Percentiles rank a stretch among this genome's conserved stretches.
These are phyloP conservation scores for Argya squamiceps DNA, from an alignment of 2,797 vertebrate genomes.

Conservation along the genomic window DNA sequence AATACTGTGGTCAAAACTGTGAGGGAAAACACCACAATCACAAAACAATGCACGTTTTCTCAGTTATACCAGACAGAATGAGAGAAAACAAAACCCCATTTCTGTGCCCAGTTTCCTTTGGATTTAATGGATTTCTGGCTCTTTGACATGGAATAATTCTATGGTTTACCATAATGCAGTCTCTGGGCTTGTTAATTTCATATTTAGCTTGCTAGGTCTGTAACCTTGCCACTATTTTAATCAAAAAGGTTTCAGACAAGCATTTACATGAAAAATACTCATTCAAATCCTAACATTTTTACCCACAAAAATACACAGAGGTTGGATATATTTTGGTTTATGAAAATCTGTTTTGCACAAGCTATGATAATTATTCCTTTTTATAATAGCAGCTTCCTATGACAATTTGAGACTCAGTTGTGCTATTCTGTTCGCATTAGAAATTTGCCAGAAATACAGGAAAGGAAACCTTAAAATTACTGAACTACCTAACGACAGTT, in stretches of 20 bases:
- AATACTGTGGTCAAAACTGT: constrained; percentile 46
- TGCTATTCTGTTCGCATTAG: constrained; percentile 30
- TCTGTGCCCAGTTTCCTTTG: neutral
- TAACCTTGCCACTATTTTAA: constrained; percentile 22
- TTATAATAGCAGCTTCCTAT: constrained; percentile 13
- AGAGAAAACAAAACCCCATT: constrained; percentile 74
- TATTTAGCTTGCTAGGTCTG: constrained; percentile 58
- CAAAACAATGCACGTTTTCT: constrained; percentile 34
- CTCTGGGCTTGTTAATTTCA: constrained; percentile 67
- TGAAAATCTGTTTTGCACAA: neutral
- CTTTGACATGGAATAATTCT: constrained; percentile 70
- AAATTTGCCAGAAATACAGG: constrained; percentile 53
- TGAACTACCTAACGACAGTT: constrained; percentile 3
- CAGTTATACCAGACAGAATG: constrained; percentile 57
- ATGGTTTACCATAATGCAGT: constrained; percentile 74
- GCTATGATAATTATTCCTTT: constrained; percentile 30
- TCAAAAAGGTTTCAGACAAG: neutral
- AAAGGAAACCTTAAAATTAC: constrained; percentile 14
- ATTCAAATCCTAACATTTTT: neutral
- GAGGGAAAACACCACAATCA: constrained; percentile 8
- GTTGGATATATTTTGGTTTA: neutral
- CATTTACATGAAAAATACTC: neutral
- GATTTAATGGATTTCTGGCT: constrained; percentile 57
- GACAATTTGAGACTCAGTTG: constrained; percentile 43
- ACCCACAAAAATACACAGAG: neutral